phyloP scores from a whole-genome alignment of 2,113 vertebrate species.

The Oreochromis tanganicae region DNA sequence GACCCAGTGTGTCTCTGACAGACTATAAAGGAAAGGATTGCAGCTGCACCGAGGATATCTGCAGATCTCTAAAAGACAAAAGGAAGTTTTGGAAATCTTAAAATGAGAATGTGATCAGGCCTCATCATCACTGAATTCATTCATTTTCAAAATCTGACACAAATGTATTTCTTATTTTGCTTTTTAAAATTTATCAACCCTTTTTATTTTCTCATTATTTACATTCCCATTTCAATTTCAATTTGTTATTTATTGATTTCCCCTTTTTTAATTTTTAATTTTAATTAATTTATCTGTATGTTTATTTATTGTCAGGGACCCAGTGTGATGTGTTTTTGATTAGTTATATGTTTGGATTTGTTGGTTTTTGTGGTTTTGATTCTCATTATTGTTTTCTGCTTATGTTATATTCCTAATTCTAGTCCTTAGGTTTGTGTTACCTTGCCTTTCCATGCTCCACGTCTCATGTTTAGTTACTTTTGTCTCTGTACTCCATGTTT shows the following conservation, averaged over 20 bases:
- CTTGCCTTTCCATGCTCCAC: not conserved
- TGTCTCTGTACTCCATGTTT: not conserved
- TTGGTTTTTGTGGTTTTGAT: not conserved
- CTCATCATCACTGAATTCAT: not conserved
- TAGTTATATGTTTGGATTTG: not conserved
- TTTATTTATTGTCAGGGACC: not conserved
- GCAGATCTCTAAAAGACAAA: not conserved
- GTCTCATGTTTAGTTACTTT: not conserved
- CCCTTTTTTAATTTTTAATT: not conserved
- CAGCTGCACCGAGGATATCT: not conserved
- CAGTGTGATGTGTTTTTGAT: not conserved
- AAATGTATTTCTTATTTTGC: too few species aligned
- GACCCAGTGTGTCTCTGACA: not conserved
- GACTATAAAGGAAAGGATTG: not conserved
- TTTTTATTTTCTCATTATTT: too few species aligned
- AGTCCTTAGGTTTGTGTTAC: not conserved
- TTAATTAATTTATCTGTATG: not conserved
- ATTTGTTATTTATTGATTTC: not conserved
- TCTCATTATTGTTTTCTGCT: not conserved
- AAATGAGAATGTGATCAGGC: not conserved
- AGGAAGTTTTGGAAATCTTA: not conserved
- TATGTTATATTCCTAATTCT: not conserved
- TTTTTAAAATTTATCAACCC: too few species aligned
- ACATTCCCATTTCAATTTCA: too few species aligned
- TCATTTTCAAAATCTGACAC: not conserved